Evolutionary conservation across 1,140 invertebrate genomes (phyloP).

Genomic region (Zaprionus ghesquierei): DNA sequence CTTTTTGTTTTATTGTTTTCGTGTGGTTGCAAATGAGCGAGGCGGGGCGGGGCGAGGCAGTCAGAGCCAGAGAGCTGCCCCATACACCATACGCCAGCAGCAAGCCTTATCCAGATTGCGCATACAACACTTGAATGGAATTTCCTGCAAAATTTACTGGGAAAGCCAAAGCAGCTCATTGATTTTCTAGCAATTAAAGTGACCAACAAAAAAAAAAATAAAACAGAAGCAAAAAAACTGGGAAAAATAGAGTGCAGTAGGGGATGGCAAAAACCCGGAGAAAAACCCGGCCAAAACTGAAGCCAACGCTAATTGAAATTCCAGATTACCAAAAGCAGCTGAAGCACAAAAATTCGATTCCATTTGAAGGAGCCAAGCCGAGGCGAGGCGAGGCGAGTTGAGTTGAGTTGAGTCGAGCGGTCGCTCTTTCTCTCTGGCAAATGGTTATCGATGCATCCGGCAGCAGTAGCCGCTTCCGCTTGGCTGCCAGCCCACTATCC

Average conservation of each 20-base stretch:
- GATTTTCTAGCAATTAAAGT: conserved; percentile 40
- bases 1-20: conserved; percentile 38
- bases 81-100: neutral
- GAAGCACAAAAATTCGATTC: conserved; percentile 26
- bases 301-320: conserved; percentile 70
- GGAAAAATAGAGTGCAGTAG: neutral
- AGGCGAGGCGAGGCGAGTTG: too few species aligned
- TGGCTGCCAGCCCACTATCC: conserved; percentile 27
- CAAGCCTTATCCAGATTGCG: conserved; percentile 59
- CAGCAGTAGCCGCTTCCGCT: conserved; percentile 65
- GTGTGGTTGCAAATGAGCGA: conserved; percentile 22
- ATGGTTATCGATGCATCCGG: conserved; percentile 77
- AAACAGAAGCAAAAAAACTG: neutral
- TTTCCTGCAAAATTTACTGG: conserved; percentile 20
- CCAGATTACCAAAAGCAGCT: conserved; percentile 23
- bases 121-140: conserved; percentile 46
- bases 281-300: conserved; percentile 5
- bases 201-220: conserved; percentile 1
- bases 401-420: too few species aligned
- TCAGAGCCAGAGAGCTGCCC: neutral
- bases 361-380: conserved; percentile 9
- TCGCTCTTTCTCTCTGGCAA: conserved; percentile 34
- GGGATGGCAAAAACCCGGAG: neutral
- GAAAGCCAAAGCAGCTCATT: conserved; percentile 21
- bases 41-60: neutral